Base-by-base conservation (phyloP, 1,140 invertebrate species). In the Sinonovacula constricta region DNA sequence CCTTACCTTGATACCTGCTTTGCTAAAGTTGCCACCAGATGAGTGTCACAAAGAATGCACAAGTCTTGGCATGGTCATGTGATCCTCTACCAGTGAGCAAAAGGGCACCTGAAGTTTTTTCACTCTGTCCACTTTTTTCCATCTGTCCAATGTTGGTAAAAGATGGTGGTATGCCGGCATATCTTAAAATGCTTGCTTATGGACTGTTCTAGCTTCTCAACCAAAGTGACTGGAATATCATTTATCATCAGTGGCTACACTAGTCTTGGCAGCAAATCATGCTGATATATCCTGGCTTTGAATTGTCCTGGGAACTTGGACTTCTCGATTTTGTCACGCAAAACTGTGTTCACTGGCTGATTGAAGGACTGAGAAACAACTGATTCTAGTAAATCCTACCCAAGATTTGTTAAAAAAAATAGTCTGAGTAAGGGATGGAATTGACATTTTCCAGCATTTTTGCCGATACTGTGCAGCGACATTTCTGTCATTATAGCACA, bases 81-180 rank as follows among this genome's bases (percentile, higher is more conserved):
- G 76, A 24, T 76, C 33, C 45, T 69, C 57, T 28, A 51, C 57
- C 22, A 76, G 39, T 4, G 63, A 75, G 66, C 49, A 67, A 12
- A 71, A 26, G 12, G 72, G 79, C 24, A 72, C 51, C 31, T 77
- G 68, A 1, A 71, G 56, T 34, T 81, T 77, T 45, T 53, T 33
- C 67, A 62, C 24, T 34, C 33, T 54, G 39, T n/a, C 72, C 57
- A 28, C 78, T 77, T 36, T n/a, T n/a, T n/a, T n/a, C n/a, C n/a
- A n/a, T n/a, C n/a, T 71, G 51, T 1, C 74, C 60, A 18, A 81
- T 22, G 14, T 18, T 34, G 57, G 70, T 68, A 36, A 80, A 77
- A 22, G 63, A 68, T 65, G 57, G 79, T 30, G 72, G 66, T 10
- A 56, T 22, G 22, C 53, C 66, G 24, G 30, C 53, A 45, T 26